These are phyloP conservation scores for Holothuria scabra DNA, from an alignment of 53 echinoderm and acorn worm genomes.

Conservation along the genomic window DNA sequence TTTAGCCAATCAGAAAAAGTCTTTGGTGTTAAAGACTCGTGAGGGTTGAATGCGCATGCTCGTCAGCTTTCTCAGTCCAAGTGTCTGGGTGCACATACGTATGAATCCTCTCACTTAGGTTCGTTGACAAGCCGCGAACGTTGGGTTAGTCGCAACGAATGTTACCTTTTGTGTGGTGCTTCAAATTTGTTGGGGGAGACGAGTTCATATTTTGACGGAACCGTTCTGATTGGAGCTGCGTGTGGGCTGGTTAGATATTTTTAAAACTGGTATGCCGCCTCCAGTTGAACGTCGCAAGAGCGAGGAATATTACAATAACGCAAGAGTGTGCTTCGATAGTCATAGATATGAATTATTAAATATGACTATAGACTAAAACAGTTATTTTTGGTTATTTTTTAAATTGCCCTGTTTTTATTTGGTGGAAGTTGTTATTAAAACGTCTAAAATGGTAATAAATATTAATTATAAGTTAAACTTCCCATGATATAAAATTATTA, in stretches of 20 bases:
- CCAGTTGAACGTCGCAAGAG: not conserved
- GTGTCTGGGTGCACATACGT: slow-evolving; percentile 36
- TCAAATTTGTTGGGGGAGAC: not conserved
- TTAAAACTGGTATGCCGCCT: slow-evolving; percentile 26
- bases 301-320: not conserved
- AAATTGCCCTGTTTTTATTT: no score
- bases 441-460: no score
- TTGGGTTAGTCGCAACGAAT: slow-evolving; percentile 36
- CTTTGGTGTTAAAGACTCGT: slow-evolving; percentile 31
- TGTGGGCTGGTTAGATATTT: not conserved
- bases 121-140: slow-evolving; percentile 29
- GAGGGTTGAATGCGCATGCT: slow-evolving; percentile 33
- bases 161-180: slow-evolving; percentile 22
- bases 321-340: not conserved
- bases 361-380: no score
- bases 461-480: no score
- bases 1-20: slow-evolving; percentile 47
- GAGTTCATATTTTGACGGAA: slow-evolving; percentile 40
- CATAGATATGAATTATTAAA: no score
- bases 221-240: slow-evolving; percentile 4
- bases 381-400: no score
- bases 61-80: slow-evolving; percentile 26
- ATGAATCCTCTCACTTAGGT: slow-evolving; percentile 30
- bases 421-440: no score
- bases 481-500: no score